phyloP scores from a whole-genome alignment of 2,113 vertebrate genomes.

The Corythornis vintsioides region DNA sequence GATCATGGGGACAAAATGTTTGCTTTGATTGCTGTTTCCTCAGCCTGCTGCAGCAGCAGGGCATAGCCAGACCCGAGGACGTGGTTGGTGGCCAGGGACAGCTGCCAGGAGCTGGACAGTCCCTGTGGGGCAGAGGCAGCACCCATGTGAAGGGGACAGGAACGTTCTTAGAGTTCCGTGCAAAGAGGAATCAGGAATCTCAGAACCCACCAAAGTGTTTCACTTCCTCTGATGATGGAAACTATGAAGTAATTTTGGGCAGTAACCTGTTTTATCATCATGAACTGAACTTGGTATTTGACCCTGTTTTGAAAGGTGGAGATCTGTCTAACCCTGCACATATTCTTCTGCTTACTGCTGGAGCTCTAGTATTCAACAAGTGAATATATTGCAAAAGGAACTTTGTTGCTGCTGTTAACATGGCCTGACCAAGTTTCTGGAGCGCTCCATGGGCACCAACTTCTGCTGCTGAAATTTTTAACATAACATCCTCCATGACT shows the following conservation, averaged over 20 bases:
- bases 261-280: not conserved
- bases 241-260: not conserved
- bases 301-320: not conserved
- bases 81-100: rapidly evolving
- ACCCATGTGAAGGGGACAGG: not conserved
- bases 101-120: not conserved
- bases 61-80: rapidly evolving
- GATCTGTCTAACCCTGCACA: not conserved
- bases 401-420: rapidly evolving
- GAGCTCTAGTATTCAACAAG: not conserved
- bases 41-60: not conserved
- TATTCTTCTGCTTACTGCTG: not conserved
- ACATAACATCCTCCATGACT: no score
- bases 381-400: not conserved
- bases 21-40: rapidly evolving
- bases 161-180: constrained; percentile 20
- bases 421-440: not conserved
- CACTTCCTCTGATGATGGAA: constrained; percentile 33
- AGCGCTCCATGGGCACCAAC: not conserved
- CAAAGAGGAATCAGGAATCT: not conserved
- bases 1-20: not conserved
- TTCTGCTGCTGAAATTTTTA: not conserved
- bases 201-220: not conserved
- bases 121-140: not conserved
- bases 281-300: not conserved